Evolutionary conservation across 1,140 invertebrate species (phyloP).

Genomic region (Camponotus vicinus): DNA sequence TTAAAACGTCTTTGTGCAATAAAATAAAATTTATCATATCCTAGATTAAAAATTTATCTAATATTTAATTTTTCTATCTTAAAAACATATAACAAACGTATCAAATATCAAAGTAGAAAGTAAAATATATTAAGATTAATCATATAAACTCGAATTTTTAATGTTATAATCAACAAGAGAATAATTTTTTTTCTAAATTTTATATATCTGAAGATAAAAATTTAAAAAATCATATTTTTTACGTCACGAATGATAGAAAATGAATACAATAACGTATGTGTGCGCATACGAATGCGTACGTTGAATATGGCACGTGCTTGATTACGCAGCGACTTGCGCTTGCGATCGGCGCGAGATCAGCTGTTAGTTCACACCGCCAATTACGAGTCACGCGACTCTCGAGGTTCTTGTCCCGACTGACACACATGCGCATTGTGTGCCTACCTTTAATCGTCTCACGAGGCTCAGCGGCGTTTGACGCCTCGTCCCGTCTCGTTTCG

Average conservation of each 20-base stretch:
- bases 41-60: not conserved
- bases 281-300: not conserved
- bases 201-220: not conserved
- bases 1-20: not conserved
- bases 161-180: not conserved
- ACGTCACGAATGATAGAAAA: not conserved
- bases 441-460: constrained; percentile 52
- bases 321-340: constrained; percentile 47
- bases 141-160: not conserved
- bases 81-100: too few relatives aligned
- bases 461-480: constrained; percentile 29
- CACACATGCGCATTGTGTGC: constrained; percentile 62
- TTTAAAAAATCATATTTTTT: not conserved
- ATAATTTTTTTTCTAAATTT: not conserved
- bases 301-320: constrained; percentile 17
- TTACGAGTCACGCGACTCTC: constrained; percentile 70
- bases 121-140: not conserved
- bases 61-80: too few relatives aligned
- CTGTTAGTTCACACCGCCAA: constrained; percentile 68
- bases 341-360: constrained; percentile 66
- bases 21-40: not conserved
- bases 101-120: too few relatives aligned
- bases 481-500: constrained; percentile 39
- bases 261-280: not conserved
- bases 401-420: constrained; percentile 68